Conservation (phyloP, 1,140 invertebrate genomes). For the Drosophila equinoxialis region DNA sequence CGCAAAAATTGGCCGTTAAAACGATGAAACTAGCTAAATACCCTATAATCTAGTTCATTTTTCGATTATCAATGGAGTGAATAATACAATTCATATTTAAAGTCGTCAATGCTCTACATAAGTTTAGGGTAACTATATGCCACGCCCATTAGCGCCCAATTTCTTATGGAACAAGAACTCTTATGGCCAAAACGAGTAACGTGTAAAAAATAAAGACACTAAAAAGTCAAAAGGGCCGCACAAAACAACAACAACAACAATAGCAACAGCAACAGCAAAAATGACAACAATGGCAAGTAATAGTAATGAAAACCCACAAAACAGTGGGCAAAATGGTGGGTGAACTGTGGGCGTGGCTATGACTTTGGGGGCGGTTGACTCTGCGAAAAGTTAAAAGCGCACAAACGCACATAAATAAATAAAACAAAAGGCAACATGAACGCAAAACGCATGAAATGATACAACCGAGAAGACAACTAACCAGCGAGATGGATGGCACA, state of each 20-base stretch:
- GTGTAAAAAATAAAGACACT: constrained; percentile 43
- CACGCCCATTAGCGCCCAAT: constrained; percentile 16
- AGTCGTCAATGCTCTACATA: too few species aligned
- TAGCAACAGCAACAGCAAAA: constrained; percentile 21
- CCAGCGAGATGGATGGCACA: constrained; percentile 8
- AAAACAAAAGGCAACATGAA: constrained; percentile 53
- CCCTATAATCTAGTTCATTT: background rate
- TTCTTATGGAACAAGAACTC: background rate
- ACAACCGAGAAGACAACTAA: constrained; percentile 40
- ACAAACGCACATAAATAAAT: constrained; percentile 69
- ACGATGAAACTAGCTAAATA: background rate
- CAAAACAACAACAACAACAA: constrained; percentile 7
- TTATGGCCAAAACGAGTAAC: background rate
- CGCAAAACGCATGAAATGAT: constrained; percentile 65
- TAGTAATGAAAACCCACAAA: constrained; percentile 63
- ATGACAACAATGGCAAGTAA: constrained; percentile 38
- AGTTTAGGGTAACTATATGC: constrained; percentile 55
- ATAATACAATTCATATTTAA: too few species aligned
- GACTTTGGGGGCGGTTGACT: background rate
- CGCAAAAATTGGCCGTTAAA: background rate
- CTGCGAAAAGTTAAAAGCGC: constrained; percentile 49
- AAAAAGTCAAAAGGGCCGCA: constrained; percentile 77
- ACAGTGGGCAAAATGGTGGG: background rate
- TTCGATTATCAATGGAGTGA: too few species aligned
- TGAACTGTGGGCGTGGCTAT: background rate